Evolutionary conservation across 2,113 vertebrate genomes (phyloP), one percentile per base, ranked within the genome.

Genomic region (Ahaetulla prasina): DNA sequence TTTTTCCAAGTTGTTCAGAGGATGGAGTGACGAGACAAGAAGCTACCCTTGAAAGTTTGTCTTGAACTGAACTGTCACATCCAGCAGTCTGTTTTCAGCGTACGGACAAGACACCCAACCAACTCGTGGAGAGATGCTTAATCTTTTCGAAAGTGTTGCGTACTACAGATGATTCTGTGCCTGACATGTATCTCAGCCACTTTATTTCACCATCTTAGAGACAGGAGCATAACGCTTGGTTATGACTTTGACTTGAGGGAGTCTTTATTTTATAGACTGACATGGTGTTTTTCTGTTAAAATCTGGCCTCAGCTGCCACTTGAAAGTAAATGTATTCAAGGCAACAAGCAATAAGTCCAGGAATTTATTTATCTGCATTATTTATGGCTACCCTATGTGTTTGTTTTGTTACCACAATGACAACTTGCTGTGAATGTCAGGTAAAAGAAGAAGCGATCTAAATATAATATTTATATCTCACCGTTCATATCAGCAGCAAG

Each of bases 51-150:
- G 16, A 86, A 87, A 93, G 94, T 96, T 94, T 93, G 91, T 96
- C 94, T 57, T 95, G 94, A 97, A 96, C 94, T 95, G 94, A 96
- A 91, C 90, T 96, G 96, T 96, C 97, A 97, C n/a, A 92, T 92
- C 93, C 93, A 95, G 92, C 85, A 93, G 86, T 84, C 88, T 94
- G 94, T 95, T 96, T 89, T 91, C 85, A 49, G 30, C 95, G 35
- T 43, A 16, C 25, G 47, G 94, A 95, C 50, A 94, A 95, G 95
- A 94, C 92, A 94, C 91, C 95, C 96, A 93, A 96, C 87, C 47
- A 95, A 95, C 93, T 87, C 93, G 45, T 91, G 94, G 88, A 90
- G 94, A 50, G 39, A n/a, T 43, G 11, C 16, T 89, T 60, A 39
- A 52, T 12, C 20, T 94, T 92, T 94, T 43, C 74, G 27, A 92